These are phyloP conservation scores for Prionace glauca DNA, from an alignment of 2,797 vertebrate species.

Conservation along the genomic window DNA sequence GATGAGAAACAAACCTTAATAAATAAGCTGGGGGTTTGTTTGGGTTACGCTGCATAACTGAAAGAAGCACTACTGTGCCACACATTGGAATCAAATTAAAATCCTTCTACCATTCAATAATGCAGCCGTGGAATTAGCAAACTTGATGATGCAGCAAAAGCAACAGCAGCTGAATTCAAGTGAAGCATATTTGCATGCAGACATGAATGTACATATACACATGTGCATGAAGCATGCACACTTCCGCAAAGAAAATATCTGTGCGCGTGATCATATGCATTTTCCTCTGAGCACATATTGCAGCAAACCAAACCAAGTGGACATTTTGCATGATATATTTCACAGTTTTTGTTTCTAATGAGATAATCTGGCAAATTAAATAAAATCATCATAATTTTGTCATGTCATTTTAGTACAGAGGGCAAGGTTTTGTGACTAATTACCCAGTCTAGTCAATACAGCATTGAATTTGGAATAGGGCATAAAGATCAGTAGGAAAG, in stretches of 20 bases:
- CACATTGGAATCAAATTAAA: not conserved
- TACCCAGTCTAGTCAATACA: not conserved
- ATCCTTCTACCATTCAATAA: not conserved
- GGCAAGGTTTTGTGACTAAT: not conserved
- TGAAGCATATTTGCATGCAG: not conserved
- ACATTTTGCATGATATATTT: not conserved
- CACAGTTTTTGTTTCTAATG: not conserved
- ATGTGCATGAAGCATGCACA: not conserved
- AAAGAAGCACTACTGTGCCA: not conserved
- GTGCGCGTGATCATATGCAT: not conserved
- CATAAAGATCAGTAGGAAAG: not conserved
- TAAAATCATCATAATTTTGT: not conserved
- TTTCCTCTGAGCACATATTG: not conserved
- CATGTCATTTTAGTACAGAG: not conserved
- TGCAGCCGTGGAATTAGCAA: not conserved
- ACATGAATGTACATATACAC: not conserved
- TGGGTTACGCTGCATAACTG: not conserved
- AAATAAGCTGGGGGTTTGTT: not conserved
- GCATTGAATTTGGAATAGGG: not conserved
- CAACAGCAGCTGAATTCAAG: not conserved
- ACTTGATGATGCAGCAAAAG: not conserved
- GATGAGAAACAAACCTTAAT: not conserved
- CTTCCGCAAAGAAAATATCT: not conserved
- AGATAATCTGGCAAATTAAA: not conserved
- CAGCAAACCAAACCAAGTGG: not conserved